phyloP scores from a whole-genome alignment of 35 echinoderm and acorn worm genomes.

The Apostichopus japonicus region DNA sequence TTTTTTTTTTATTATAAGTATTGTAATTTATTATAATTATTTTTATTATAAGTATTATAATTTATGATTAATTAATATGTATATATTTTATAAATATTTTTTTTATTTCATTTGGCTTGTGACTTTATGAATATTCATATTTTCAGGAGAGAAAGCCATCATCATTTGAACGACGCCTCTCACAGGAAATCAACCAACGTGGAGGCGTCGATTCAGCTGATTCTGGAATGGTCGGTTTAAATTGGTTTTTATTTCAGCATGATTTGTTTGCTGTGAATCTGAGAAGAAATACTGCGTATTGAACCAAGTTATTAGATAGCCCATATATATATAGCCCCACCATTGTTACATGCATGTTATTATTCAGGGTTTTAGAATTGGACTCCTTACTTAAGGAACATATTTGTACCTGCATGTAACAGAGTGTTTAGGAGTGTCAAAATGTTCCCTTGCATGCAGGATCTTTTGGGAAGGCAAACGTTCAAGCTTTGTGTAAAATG shows the following conservation, averaged over 20 bases:
- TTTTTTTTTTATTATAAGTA: too few species aligned
- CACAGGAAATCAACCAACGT: conserved; percentile 60
- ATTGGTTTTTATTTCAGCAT: conserved; percentile 34
- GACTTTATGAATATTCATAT: conserved; percentile 8
- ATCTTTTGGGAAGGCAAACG: too few species aligned
- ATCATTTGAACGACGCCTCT: conserved; percentile 66
- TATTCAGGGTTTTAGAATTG: too few species aligned
- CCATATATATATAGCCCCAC: not conserved
- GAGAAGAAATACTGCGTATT: not conserved
- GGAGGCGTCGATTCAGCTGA: conserved; percentile 42
- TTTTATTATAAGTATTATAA: too few species aligned
- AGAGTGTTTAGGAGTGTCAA: not conserved
- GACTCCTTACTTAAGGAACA: too few species aligned
- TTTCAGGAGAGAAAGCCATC: conserved; percentile 46
- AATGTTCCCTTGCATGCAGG: too few species aligned
- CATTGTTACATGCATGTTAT: too few species aligned
- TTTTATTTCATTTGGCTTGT: too few species aligned
- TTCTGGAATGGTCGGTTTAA: conserved; percentile 47
- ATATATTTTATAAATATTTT: too few species aligned
- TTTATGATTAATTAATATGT: too few species aligned
- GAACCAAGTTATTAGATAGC: not conserved
- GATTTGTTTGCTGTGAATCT: conserved; percentile 11
- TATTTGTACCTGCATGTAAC: not conserved
- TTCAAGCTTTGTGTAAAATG: too few species aligned
- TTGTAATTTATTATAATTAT: too few species aligned